phyloP scores from a whole-genome alignment of 2,888 invertebrate genomes.

The Metopia argyrocephala region DNA sequence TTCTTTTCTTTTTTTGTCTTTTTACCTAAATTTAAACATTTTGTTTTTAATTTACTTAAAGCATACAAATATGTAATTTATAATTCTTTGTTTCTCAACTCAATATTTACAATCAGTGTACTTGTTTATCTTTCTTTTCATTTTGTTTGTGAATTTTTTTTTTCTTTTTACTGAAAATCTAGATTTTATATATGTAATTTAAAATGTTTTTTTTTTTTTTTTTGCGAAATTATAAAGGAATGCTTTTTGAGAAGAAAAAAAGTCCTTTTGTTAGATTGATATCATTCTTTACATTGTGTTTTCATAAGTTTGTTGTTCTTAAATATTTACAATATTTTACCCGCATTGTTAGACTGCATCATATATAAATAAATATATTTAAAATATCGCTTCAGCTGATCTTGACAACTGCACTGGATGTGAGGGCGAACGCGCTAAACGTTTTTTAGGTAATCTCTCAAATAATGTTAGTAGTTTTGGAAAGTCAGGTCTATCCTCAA shows the following conservation, averaged over 20 bases:
- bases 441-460: constrained; percentile 95
- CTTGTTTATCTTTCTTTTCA: constrained; percentile 28
- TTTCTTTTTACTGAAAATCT: constrained; percentile 44
- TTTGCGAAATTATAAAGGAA: constrained; percentile 63
- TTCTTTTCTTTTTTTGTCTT: constrained; percentile 48
- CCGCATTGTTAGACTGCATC: constrained; percentile 13
- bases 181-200: constrained; percentile 46
- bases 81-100: constrained; percentile 36
- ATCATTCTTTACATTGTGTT: constrained; percentile 12
- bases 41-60: constrained; percentile 50
- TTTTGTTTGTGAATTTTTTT: constrained; percentile 28
- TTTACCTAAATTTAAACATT: constrained; percentile 56
- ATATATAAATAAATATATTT: no score
- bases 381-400: constrained; percentile 97
- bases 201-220: no score
- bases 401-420: constrained; percentile 98
- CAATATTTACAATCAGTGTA: constrained; percentile 61
- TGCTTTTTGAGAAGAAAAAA: constrained; percentile 61
- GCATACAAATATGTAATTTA: constrained; percentile 47
- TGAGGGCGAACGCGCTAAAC: constrained; percentile 97
- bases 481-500: constrained; percentile 94
- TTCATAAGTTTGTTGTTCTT: neutral
- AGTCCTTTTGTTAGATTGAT: constrained; percentile 43
- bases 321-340: constrained; percentile 39
- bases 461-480: constrained; percentile 89